Evolutionary conservation across 2,888 invertebrate species (phyloP), one percentile per base, ranked within the genome.

Genomic region (Alviniconcha strummeri): DNA sequence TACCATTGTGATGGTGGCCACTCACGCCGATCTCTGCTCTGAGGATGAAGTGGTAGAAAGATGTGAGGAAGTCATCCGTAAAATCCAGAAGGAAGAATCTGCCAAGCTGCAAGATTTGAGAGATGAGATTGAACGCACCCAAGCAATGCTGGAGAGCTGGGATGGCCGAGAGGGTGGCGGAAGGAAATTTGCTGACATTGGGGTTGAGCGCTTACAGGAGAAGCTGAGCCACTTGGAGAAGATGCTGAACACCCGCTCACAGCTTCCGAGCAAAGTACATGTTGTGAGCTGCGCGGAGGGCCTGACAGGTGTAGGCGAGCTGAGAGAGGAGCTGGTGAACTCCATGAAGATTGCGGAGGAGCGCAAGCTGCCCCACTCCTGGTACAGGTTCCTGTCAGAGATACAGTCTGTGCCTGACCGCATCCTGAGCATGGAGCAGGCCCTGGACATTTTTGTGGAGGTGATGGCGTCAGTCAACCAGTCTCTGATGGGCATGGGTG

Each of bases 231-330:
- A 89, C 60, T 86, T 92, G 80, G 86, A 90, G 84, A 89, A 89
- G 81, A 87, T 91, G 84, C 84, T 89, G 71, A 88, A 88, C 83
- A 90, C 89, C 0, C 86, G 92, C 19, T 88, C 90, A 36, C 85
- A 85, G 81, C 88, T 91, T 56, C 91, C 91, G 8, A 72, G 87
- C 11, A 84, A 81, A n/a, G 88, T 92, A 5, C 86, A 86, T 83
- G 88, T 89, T 6, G 90, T 92, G 11, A 91, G 92, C 86, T 91
- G 91, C 87, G 90, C 92, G 4, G 91, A 91, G 79, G 88, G 87
- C 64, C 82, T 91, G n/a, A 81, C 86, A 52, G 90, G 90, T 11
- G 82, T 87, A 15, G 74, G 80, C 6, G 83, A 82, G 13, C 83
- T 88, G 52, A 55, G 86, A 17, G 55, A 77, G n/a, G 54, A 57